Base-by-base conservation (phyloP, 2,113 vertebrate species). In the Rhinopomastus cyanomelas region DNA sequence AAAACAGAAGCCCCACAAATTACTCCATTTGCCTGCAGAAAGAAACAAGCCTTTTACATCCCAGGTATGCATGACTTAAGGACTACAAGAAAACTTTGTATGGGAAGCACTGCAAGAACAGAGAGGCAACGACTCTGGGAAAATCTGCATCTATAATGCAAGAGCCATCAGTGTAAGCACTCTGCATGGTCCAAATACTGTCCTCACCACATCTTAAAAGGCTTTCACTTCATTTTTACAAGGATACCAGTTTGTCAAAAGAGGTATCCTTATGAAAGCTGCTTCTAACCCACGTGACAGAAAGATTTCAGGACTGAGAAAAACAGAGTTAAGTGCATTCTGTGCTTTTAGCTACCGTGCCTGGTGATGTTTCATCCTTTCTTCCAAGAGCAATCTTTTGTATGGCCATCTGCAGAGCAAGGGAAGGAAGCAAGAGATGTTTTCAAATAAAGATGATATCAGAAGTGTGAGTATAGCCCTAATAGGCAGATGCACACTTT, bases 341-440 rank as follows among this genome's bases (percentile, higher is more conserved):
- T 74, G n/a, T 80, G 56, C 26, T 83, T 89, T 86, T 49, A 87
- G 61, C 83, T 66, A 48, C 75, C 67, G 26, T 23, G 80, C n/a
- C 32, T 73, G 77, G 60, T 59, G 42, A 89, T 51, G 20, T n/a
- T 82, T 85, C 16, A 30, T 57, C 92, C 27, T 46, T 82, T 59
- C 42, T 66, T 94, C 65, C 37, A 42, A 88, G 52, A 83, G 56
- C 46, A 62, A 71, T 77, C 72, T 83, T 96, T 92, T 85, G 73
- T 85, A 67, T 6, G 16, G 56, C 83, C 90, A 95, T 80, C 88
- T 93, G 90, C 83, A 78, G 52, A 86, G 83, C 49, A 59, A 94
- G 29, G 19, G 36, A 85, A 81, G 59, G 71, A 80, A 85, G 27
- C 21, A 7, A 79, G 69, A 87, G 12, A 88, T 9, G 5, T 44